phyloP scores from a whole-genome alignment of 2,797 vertebrate genomes.

The Intellagama lesueurii region DNA sequence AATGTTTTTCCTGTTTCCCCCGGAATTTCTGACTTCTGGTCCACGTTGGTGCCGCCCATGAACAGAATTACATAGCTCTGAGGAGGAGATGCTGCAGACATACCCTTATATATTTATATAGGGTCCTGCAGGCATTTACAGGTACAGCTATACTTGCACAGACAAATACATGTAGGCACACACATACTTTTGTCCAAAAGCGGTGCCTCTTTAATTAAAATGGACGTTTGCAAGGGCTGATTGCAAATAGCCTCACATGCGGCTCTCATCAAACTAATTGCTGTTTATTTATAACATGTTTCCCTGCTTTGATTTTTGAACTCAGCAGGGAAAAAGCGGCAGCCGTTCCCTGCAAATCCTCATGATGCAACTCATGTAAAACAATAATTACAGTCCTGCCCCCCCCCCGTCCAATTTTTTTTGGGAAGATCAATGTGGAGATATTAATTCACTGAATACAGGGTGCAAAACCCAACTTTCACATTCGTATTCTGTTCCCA shows the following conservation, averaged over 20 bases:
- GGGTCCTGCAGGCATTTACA: too few relatives aligned
- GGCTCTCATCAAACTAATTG: not conserved
- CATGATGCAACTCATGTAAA: not conserved
- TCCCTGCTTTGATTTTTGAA: not conserved
- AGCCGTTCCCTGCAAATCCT: not conserved
- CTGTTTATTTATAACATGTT: not conserved
- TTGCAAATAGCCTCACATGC: conserved; percentile 14
- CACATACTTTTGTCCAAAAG: not conserved
- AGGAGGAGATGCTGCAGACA: too few relatives aligned
- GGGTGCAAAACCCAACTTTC: not conserved
- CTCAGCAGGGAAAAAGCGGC: not conserved
- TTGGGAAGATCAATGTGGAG: not conserved
- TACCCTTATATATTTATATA: too few relatives aligned
- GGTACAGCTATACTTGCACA: too few relatives aligned
- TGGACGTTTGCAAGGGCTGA: not conserved
- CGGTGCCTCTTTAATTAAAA: conserved; percentile 4
- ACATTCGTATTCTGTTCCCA: not conserved
- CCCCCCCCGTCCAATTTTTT: too few relatives aligned
- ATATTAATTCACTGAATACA: not conserved
- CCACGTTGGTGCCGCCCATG: too few relatives aligned
- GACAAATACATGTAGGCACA: too few relatives aligned
- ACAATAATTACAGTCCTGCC: not conserved
- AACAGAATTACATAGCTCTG: too few relatives aligned
- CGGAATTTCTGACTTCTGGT: too few relatives aligned
- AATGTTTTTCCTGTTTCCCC: too few relatives aligned